A percentile compares a stretch with the other conserved stretches of the same genome.
Evolutionary conservation across 2,888 invertebrate genomes (phyloP).

Genomic region (Synergus japonicus): DNA sequence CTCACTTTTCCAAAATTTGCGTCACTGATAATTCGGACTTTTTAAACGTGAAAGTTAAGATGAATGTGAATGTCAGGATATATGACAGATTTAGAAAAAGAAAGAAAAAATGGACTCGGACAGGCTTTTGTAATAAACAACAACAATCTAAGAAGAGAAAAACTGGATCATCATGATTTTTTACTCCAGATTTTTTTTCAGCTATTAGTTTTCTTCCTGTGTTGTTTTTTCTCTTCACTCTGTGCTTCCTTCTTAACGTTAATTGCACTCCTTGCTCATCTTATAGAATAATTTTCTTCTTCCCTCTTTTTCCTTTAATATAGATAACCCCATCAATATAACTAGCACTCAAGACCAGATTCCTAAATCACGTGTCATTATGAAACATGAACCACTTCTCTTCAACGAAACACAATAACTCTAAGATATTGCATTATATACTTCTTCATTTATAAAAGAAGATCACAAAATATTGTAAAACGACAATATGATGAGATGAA

Average conservation of each 20-base stretch:
- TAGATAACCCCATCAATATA: slow-evolving; percentile 16
- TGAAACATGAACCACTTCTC: background rate
- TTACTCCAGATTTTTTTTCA: background rate
- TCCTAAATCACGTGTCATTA: background rate
- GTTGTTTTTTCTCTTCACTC: background rate
- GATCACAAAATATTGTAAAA: background rate
- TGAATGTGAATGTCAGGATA: background rate
- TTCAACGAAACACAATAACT: background rate
- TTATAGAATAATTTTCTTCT: slow-evolving; percentile 5
- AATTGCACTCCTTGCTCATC: slow-evolving; percentile 17
- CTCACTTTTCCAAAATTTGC: no score
- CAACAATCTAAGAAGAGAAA: background rate
- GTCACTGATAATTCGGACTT: no score
- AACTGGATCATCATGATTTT: background rate
- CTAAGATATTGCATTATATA: background rate
- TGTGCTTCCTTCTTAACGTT: background rate
- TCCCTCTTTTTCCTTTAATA: slow-evolving; percentile 8
- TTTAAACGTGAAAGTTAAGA: no score
- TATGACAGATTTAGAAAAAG: background rate
- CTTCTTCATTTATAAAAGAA: background rate
- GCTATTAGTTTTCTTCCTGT: background rate
- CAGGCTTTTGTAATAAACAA: background rate
- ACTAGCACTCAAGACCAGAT: background rate
- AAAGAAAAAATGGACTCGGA: background rate
- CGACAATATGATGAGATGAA: background rate